These are phyloP conservation scores for Polyodon spathula DNA, from an alignment of 2,113 vertebrate species.

Conservation along the genomic window DNA sequence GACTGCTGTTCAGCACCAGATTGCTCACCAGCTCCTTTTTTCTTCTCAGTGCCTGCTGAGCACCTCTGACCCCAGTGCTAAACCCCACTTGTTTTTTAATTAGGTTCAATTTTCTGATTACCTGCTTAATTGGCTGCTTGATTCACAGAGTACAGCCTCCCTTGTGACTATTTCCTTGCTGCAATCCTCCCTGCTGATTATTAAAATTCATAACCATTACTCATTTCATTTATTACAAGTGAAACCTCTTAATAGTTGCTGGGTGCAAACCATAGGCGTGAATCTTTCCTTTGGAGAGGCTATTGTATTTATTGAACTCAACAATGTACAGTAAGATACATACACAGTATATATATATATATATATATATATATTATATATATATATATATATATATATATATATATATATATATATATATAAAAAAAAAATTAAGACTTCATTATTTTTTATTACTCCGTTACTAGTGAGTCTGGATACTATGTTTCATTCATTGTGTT, in stretches of 20 bases:
- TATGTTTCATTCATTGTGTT: too few species aligned
- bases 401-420: too few species aligned
- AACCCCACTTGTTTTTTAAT: constrained; percentile 1
- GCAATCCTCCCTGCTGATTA: neutral
- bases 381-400: too few species aligned
- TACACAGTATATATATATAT: too few species aligned
- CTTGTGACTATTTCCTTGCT: constrained; percentile 41
- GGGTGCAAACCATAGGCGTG: too few species aligned
- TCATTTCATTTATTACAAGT: neutral
- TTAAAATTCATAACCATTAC: neutral
- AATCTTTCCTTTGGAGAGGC: too few species aligned
- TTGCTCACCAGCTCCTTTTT: neutral
- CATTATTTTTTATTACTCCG: too few species aligned
- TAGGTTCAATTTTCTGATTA: neutral
- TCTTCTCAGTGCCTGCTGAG: neutral
- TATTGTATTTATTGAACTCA: too few species aligned
- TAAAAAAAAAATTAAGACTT: too few species aligned
- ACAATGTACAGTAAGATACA: too few species aligned
- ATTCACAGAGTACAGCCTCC: constrained; percentile 32
- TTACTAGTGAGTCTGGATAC: too few species aligned
- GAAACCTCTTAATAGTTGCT: neutral
- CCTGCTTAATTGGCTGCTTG: neutral
- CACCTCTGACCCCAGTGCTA: neutral
- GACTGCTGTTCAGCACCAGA: neutral
- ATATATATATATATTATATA: too few species aligned